Evolutionary conservation across 2,113 vertebrate genomes (phyloP).

Genomic region (Dascyllus trimaculatus): DNA sequence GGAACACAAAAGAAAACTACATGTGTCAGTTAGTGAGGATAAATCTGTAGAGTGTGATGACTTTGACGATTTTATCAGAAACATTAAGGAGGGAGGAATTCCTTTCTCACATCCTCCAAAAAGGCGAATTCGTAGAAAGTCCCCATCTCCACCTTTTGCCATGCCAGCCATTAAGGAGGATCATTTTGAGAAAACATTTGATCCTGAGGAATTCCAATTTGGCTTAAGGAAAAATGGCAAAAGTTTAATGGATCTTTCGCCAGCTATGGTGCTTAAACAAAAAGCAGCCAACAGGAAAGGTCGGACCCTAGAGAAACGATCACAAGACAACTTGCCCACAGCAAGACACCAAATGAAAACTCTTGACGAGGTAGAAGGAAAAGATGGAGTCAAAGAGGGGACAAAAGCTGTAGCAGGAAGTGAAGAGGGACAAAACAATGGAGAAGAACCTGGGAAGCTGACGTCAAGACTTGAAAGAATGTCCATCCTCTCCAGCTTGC

Average conservation of each 20-base stretch:
- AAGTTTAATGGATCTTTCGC: constrained; percentile 80
- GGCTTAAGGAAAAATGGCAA: constrained; percentile 88
- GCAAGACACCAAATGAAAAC: constrained; percentile 66
- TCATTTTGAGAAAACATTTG: constrained; percentile 90
- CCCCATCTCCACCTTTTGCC: constrained; percentile 85
- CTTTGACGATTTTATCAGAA: constrained; percentile 91
- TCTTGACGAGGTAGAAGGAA: constrained; percentile 73
- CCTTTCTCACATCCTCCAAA: constrained; percentile 89
- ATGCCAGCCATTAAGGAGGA: constrained; percentile 95
- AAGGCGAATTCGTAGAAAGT: constrained; percentile 87
- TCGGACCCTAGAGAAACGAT: constrained; percentile 80
- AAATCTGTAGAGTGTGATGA: constrained; percentile 86
- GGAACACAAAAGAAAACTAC: constrained; percentile 64
- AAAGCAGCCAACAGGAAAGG: constrained; percentile 84
- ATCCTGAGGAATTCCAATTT: constrained; percentile 90
- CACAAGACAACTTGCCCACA: constrained; percentile 71
- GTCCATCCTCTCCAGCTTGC: constrained; percentile 90
- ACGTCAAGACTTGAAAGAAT: constrained; percentile 91
- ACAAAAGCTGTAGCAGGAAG: constrained; percentile 30
- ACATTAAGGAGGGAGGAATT: constrained; percentile 91
- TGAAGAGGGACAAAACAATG: constrained; percentile 46
- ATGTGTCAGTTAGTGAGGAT: constrained; percentile 85
- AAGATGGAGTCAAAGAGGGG: constrained; percentile 28
- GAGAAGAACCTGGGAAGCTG: constrained; percentile 61
- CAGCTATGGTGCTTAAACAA: constrained; percentile 87